Conservation (phyloP, 2,888 invertebrate genomes). For the Andrena minutula region DNA sequence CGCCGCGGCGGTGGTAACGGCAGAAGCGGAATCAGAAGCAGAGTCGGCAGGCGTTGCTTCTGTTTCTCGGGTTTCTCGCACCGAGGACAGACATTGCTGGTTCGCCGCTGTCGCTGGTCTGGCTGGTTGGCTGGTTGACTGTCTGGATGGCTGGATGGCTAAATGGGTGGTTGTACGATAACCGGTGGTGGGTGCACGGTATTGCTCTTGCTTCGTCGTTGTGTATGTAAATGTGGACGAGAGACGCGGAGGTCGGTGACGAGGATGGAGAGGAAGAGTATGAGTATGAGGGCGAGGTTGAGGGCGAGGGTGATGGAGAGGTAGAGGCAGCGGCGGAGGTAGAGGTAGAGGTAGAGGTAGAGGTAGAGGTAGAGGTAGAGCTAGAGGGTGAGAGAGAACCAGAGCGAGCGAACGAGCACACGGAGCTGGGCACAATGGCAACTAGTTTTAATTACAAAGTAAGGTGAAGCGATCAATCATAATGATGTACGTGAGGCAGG, state of each 20-base stretch:
- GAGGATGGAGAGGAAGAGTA: slow-evolving; percentile 56
- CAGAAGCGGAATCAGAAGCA: slow-evolving; percentile 44
- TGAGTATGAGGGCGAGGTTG: slow-evolving; percentile 61
- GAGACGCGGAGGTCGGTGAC: slow-evolving; percentile 55
- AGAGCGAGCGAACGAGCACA: slow-evolving; percentile 73
- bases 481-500: slow-evolving; percentile 85
- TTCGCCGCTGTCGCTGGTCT: slow-evolving; percentile 57
- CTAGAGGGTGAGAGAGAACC: slow-evolving; percentile 56
- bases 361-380: slow-evolving; percentile 6
- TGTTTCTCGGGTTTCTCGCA: slow-evolving; percentile 41
- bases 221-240: slow-evolving; percentile 71
- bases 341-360: too few species aligned
- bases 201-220: slow-evolving; percentile 60
- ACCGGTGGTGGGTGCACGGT: slow-evolving; percentile 59
- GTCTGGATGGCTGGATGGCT: slow-evolving; percentile 46
- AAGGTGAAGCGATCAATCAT: slow-evolving; percentile 86
- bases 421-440: slow-evolving; percentile 84
- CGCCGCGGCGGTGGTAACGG: slow-evolving; percentile 30
- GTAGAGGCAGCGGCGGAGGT: not conserved
- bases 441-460: slow-evolving; percentile 86
- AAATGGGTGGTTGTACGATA: slow-evolving; percentile 64
- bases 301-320: slow-evolving; percentile 43
- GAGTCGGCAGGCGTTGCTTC: slow-evolving; percentile 50
- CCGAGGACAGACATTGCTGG: slow-evolving; percentile 57
- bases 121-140: slow-evolving; percentile 51